Conservation (phyloP, 2,797 vertebrate species). For the Hephaestus fuliginosus region DNA sequence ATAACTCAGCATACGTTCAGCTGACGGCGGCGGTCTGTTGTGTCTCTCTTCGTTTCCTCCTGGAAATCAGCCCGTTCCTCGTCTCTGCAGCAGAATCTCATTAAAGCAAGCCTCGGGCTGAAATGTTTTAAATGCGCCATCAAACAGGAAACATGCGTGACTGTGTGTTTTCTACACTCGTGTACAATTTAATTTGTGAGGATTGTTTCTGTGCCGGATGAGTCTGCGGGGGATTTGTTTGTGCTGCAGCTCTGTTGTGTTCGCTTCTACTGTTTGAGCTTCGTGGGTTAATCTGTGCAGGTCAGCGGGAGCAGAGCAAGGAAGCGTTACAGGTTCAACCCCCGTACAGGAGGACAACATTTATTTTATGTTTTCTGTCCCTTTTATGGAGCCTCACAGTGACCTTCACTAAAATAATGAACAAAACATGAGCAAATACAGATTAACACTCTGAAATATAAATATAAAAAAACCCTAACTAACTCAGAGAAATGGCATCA, state of each 20-base stretch:
- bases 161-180: background rate
- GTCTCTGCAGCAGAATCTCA: conserved; percentile 19
- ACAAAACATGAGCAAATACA: too few species aligned
- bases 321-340: background rate
- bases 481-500: too few species aligned
- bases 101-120: conserved; percentile 31
- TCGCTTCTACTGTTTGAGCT: background rate
- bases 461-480: too few species aligned
- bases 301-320: background rate
- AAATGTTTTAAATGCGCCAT: background rate
- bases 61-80: background rate
- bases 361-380: background rate
- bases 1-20: background rate
- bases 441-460: too few species aligned
- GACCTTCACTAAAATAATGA: too few species aligned
- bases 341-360: background rate
- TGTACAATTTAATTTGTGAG: conserved; percentile 27
- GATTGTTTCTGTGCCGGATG: conserved; percentile 19
- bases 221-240: conserved; percentile 34
- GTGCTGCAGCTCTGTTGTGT: background rate
- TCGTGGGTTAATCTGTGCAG: conserved; percentile 8
- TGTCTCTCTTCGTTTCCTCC: conserved; percentile 1
- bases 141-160: conserved; percentile 9
- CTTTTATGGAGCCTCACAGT: background rate
- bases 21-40: conserved; percentile 12